A percentile compares a stretch with the other conserved stretches of the same genome.
phyloP scores from a whole-genome alignment of 2,797 vertebrate genomes.

The Schizothorax lantsangensis region DNA sequence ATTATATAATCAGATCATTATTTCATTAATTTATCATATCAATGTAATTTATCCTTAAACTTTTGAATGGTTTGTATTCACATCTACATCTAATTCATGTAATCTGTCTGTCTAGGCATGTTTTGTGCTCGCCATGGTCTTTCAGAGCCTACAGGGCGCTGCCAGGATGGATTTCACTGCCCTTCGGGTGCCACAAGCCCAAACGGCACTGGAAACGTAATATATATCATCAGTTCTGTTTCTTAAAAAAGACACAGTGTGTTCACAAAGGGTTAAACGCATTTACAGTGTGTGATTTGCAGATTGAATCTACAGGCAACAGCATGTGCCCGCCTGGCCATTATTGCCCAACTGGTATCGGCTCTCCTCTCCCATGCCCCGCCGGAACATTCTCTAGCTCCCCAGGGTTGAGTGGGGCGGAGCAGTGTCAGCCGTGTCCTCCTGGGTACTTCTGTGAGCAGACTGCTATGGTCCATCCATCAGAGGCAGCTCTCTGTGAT shows the following conservation, averaged over 20 bases:
- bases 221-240: conserved; percentile 54
- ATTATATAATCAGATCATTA: too few relatives aligned
- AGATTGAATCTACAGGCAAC: conserved; percentile 81
- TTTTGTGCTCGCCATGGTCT: conserved; percentile 85
- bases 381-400: conserved; percentile 82
- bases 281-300: conserved; percentile 37
- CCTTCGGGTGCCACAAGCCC: conserved; percentile 82
- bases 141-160: conserved; percentile 82
- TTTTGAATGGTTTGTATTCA: not conserved
- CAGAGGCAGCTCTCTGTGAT: conserved; percentile 78
- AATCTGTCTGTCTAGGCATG: conserved; percentile 78
- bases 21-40: too few relatives aligned
- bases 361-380: conserved; percentile 84
- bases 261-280: not conserved
- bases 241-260: not conserved
- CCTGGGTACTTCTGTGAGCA: conserved; percentile 83
- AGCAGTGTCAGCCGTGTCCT: conserved; percentile 85
- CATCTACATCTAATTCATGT: not conserved
- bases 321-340: conserved; percentile 85
- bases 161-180: conserved; percentile 86
- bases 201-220: conserved; percentile 81
- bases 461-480: conserved; percentile 75
- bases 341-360: conserved; percentile 85
- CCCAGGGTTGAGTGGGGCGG: conserved; percentile 75
- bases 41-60: too few relatives aligned